Evolutionary conservation across 2,113 vertebrate species (phyloP).

Genomic region (Spea bombifrons): DNA sequence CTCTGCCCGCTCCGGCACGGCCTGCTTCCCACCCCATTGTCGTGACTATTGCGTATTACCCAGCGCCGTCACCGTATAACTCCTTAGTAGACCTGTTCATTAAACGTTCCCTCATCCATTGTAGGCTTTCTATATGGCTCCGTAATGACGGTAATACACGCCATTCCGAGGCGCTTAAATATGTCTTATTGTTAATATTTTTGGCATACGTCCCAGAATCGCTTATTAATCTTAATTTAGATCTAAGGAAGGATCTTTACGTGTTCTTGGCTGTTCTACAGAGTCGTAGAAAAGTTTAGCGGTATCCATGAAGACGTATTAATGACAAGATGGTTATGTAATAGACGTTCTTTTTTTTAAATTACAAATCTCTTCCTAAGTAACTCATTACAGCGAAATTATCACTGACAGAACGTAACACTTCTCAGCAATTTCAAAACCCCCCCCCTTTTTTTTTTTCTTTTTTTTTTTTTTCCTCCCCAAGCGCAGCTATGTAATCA

Average conservation of each 20-base stretch:
- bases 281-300: not conserved
- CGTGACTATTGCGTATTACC: no score
- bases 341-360: conserved; percentile 26
- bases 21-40: no score
- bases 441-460: conserved; percentile 10
- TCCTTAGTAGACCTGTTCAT: no score
- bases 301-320: conserved; percentile 2
- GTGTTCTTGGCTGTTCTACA: not conserved
- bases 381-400: conserved; percentile 45
- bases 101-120: no score
- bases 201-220: conserved; percentile 7
- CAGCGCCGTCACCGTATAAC: no score
- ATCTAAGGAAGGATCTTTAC: not conserved
- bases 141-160: not conserved
- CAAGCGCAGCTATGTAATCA: conserved; percentile 38
- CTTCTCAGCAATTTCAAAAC: conserved; percentile 20
- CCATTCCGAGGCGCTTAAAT: not conserved
- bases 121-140: not conserved
- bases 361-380: conserved; percentile 33
- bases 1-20: no score
- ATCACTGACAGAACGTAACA: conserved; percentile 29
- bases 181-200: not conserved
- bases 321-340: conserved; percentile 35
- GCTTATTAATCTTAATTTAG: not conserved
- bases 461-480: conserved; percentile 7